Evolutionary conservation across 2,113 vertebrate genomes (phyloP).

Genomic region (Alligator sinensis): DNA sequence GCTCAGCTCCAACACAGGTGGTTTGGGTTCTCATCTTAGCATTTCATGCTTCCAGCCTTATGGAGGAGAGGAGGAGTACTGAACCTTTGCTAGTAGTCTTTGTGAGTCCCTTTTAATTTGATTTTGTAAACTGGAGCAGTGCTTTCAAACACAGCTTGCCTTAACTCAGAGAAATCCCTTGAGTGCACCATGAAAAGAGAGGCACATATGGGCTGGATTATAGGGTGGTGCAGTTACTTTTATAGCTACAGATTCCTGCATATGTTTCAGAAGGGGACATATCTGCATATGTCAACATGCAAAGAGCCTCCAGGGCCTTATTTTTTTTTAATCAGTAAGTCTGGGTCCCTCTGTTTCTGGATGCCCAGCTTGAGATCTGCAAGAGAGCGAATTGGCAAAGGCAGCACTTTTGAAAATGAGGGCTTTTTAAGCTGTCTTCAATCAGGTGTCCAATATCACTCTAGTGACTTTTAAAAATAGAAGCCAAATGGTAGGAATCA

Average conservation of each 20-base stretch:
- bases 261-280: conserved; percentile 34
- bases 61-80: not conserved
- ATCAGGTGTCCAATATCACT: not conserved
- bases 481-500: not conserved
- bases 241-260: conserved; percentile 54
- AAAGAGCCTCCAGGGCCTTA: not conserved
- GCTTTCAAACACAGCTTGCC: conserved; percentile 20
- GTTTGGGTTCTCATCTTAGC: not conserved
- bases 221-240: conserved; percentile 33
- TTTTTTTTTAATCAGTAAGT: not conserved
- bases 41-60: not conserved
- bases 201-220: conserved; percentile 59
- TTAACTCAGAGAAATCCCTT: not conserved
- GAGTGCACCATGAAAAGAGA: not conserved
- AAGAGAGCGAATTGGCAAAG: accelerated
- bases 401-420: not conserved
- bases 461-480: not conserved
- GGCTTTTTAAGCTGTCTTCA: not conserved
- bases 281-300: not conserved
- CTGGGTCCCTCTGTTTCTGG: not conserved
- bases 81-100: not conserved
- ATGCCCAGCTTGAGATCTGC: not conserved
- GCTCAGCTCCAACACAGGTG: not conserved
- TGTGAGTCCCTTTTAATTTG: not conserved
- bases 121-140: not conserved